Evolutionary conservation across 2,113 vertebrate species (phyloP).

Genomic region (Engystomops pustulosus): DNA sequence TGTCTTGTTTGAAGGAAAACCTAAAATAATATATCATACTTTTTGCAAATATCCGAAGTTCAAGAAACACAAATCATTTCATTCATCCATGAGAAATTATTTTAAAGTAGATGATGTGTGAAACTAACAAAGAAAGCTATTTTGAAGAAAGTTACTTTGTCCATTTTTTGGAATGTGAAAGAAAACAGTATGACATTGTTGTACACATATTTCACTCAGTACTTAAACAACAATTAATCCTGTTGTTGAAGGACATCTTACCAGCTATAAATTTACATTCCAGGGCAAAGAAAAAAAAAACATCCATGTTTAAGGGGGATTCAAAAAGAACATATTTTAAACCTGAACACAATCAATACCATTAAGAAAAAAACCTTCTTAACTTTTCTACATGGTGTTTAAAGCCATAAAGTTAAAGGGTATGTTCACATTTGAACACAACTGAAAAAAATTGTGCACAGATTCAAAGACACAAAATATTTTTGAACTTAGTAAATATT

Average conservation of each 20-base stretch:
- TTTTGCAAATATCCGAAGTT: background rate
- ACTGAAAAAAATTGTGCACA: too few species aligned
- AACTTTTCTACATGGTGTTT: background rate
- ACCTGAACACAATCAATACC: background rate
- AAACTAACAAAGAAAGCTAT: conserved; percentile 45
- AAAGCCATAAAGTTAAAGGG: background rate
- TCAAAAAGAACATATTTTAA: background rate
- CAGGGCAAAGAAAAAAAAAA: too few species aligned
- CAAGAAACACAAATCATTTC: conserved; percentile 27
- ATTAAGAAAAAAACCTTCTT: background rate
- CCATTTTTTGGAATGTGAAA: conserved; percentile 38
- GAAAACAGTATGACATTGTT: conserved; percentile 44
- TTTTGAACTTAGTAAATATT: too few species aligned
- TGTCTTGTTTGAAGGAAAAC: background rate
- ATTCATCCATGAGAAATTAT: conserved; percentile 30
- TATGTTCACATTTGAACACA: background rate
- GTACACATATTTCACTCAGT: conserved; percentile 54
- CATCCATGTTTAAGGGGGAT: background rate
- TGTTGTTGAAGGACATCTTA: conserved; percentile 46
- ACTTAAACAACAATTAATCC: conserved; percentile 50
- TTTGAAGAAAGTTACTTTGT: conserved; percentile 43
- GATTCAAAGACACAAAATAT: too few species aligned
- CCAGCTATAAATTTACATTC: conserved; percentile 37
- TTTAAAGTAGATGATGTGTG: conserved; percentile 52
- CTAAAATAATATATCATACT: background rate